phyloP scores from a whole-genome alignment of 2,113 vertebrate species.

The Bombycilla garrulus region DNA sequence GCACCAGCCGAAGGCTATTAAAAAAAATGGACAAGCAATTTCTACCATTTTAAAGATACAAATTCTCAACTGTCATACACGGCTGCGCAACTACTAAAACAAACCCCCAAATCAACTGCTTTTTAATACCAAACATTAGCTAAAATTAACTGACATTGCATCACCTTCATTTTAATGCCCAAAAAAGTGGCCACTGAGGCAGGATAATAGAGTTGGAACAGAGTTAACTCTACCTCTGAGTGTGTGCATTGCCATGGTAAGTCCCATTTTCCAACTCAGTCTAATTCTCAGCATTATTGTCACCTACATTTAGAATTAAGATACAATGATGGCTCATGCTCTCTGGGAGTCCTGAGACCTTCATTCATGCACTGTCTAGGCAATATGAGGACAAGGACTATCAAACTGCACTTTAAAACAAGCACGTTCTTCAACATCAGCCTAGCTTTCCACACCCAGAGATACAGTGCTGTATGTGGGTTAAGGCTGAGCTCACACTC shows the following conservation, averaged over 20 bases:
- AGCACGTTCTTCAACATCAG: background rate
- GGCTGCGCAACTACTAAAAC: background rate
- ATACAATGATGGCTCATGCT: fast-evolving
- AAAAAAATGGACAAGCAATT: background rate
- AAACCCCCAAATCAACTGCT: background rate
- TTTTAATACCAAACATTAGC: background rate
- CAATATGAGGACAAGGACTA: background rate
- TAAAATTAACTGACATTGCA: background rate
- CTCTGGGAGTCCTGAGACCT: background rate
- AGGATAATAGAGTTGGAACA: background rate
- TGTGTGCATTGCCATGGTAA: fast-evolving
- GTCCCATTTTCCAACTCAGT: background rate
- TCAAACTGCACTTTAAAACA: background rate
- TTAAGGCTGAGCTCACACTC: background rate
- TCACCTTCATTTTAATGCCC: background rate
- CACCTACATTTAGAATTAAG: background rate
- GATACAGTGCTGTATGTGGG: background rate
- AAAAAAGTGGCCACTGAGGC: background rate
- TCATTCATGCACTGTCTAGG: background rate
- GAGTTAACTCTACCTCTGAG: background rate
- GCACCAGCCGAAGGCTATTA: background rate
- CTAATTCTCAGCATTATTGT: background rate
- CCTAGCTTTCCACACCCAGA: background rate
- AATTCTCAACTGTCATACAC: background rate
- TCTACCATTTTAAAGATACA: background rate